phyloP scores from a whole-genome alignment of 2,113 vertebrate species.

The Triplophysa siluroides region DNA sequence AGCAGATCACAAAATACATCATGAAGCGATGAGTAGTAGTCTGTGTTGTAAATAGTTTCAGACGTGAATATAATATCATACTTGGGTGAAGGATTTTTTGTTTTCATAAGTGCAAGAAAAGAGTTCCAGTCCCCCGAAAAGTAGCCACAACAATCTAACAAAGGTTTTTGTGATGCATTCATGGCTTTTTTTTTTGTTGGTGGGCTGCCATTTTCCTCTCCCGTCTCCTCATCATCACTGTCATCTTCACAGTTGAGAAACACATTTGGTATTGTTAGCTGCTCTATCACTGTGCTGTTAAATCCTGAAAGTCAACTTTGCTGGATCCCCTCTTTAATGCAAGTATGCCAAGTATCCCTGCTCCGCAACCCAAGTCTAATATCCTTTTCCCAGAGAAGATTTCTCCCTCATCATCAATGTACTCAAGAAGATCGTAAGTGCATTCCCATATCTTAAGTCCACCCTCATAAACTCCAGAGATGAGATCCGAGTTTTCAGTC shows the following conservation, averaged over 20 bases:
- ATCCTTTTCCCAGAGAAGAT: conserved; percentile 79
- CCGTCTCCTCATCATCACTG: background rate
- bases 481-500: conserved; percentile 86
- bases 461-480: conserved; percentile 92
- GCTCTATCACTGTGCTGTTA: conserved; percentile 89
- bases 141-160: conserved; percentile 74
- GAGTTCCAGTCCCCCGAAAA: conserved; percentile 92
- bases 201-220: conserved; percentile 42
- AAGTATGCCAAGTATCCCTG: conserved; percentile 86
- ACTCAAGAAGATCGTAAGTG: conserved; percentile 88
- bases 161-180: conserved; percentile 49
- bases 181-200: conserved; percentile 61
- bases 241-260: conserved; percentile 76
- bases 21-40: conserved; percentile 82
- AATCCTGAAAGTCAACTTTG: conserved; percentile 92
- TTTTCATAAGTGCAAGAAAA: conserved; percentile 78
- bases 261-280: conserved; percentile 86
- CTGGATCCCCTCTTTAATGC: conserved; percentile 80
- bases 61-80: conserved; percentile 92
- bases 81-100: conserved; percentile 65
- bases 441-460: conserved; percentile 98
- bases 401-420: conserved; percentile 74
- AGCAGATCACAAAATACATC: conserved; percentile 78
- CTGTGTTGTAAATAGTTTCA: conserved; percentile 93
- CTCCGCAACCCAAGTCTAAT: conserved; percentile 92